Conservation (phyloP, 2,888 invertebrate genomes). For the Melinaea menophilus region DNA sequence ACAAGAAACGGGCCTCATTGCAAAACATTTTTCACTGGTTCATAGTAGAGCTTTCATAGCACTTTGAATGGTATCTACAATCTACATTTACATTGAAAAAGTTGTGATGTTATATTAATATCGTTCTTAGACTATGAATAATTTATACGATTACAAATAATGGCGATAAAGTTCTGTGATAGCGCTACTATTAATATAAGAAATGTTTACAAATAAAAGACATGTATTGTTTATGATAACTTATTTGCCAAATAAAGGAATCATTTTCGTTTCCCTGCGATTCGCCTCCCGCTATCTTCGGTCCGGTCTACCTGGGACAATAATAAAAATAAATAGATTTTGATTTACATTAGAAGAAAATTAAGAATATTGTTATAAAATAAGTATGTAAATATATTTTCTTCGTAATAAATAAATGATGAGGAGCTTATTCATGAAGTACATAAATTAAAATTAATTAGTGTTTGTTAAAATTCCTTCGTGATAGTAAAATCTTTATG, state of each 20-base stretch:
- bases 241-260: slow-evolving; percentile 33
- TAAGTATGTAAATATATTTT: too few relatives aligned
- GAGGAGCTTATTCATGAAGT: too few relatives aligned
- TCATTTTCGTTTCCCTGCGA: slow-evolving; percentile 37
- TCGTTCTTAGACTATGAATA: too few relatives aligned
- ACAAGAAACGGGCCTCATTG: slow-evolving; percentile 1
- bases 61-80: neutral
- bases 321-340: slow-evolving; percentile 28
- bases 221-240: slow-evolving; percentile 29
- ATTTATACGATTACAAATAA: too few relatives aligned
- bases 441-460: too few relatives aligned
- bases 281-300: slow-evolving; percentile 50
- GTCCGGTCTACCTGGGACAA: slow-evolving; percentile 63
- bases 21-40: slow-evolving; percentile 9
- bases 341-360: neutral
- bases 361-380: too few relatives aligned
- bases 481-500: too few relatives aligned
- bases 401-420: too few relatives aligned
- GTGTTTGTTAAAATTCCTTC: too few relatives aligned
- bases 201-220: slow-evolving; percentile 20
- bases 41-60: slow-evolving; percentile 7
- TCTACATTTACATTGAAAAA: neutral
- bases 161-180: neutral
- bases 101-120: neutral
- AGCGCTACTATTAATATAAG: neutral